Conservation (phyloP, 2,113 vertebrate species). For the Mesoclemmys tuberculata region DNA sequence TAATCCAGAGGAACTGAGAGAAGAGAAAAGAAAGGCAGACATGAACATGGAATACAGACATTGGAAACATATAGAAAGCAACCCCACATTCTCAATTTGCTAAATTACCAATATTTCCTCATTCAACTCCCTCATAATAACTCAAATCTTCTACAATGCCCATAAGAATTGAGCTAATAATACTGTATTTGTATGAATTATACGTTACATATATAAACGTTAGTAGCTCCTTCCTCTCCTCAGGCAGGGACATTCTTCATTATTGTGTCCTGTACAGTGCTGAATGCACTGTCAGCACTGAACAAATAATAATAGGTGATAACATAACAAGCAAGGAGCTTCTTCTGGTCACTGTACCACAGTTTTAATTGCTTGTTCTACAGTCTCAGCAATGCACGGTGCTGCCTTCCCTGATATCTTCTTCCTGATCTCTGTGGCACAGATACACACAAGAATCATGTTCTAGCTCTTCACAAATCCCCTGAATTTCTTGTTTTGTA, state of each 20-base stretch:
- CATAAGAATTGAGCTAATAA: conserved; percentile 32
- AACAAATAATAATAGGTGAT: conserved; percentile 3
- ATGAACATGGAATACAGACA: not conserved
- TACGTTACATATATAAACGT: conserved; percentile 30
- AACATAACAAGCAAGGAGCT: not conserved
- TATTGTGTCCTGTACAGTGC: not conserved
- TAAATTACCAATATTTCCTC: conserved; percentile 29
- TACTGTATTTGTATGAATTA: conserved; percentile 18
- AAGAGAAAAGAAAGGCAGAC: conserved; percentile 29
- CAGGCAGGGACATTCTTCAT: not conserved
- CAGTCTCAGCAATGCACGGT: not conserved
- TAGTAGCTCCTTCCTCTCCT: not conserved
- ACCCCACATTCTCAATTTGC: conserved; percentile 13
- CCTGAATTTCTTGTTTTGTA: not conserved
- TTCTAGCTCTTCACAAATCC: not conserved
- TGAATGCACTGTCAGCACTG: not conserved
- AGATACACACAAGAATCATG: fast-evolving
- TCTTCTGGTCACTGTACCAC: not conserved
- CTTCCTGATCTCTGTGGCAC: not conserved
- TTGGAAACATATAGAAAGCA: conserved; percentile 38
- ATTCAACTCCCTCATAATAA: conserved; percentile 38
- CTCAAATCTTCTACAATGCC: conserved; percentile 20
- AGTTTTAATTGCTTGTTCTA: not conserved
- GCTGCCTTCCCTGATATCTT: not conserved
- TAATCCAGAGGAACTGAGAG: conserved; percentile 51